Conservation (phyloP, 1,140 invertebrate species). For the Stegodyphus dumicola region DNA sequence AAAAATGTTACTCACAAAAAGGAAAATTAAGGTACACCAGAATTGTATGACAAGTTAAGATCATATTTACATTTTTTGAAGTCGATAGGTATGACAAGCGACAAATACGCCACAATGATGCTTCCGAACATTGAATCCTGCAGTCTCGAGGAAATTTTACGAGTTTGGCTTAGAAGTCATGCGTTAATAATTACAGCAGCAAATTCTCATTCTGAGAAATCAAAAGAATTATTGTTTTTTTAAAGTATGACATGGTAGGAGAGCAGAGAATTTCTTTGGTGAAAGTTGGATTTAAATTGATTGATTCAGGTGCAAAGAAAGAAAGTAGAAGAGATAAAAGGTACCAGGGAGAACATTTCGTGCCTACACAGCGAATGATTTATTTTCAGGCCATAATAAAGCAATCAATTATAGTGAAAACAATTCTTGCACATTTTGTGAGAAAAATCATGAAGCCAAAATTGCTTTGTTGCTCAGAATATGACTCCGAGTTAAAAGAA, state of each 20-base stretch:
- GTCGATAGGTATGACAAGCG: slow-evolving; percentile 64
- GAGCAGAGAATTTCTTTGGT: slow-evolving; percentile 64
- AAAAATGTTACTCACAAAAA: slow-evolving; percentile 10
- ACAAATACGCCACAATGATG: no score
- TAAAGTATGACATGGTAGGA: slow-evolving; percentile 62
- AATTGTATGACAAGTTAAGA: slow-evolving; percentile 63
- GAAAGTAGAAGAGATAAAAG: background rate
- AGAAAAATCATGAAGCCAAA: slow-evolving; percentile 9
- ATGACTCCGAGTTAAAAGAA: background rate
- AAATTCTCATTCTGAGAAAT: background rate
- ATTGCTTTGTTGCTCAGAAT: slow-evolving; percentile 3
- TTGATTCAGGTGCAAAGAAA: no score
- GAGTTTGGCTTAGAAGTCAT: slow-evolving; percentile 63
- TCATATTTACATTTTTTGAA: slow-evolving; percentile 65
- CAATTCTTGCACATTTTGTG: background rate
- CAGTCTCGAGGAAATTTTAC: slow-evolving; percentile 65
- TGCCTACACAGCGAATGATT: slow-evolving; percentile 34
- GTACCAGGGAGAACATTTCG: background rate
- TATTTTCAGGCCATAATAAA: background rate
- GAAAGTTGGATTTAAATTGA: background rate
- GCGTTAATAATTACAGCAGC: background rate
- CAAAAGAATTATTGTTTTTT: slow-evolving; percentile 63
- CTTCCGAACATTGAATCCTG: no score
- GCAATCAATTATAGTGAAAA: no score
- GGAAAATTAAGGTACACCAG: background rate